These are phyloP conservation scores for Monodelphis domestica DNA, from an alignment of 2,797 vertebrate species.

Conservation along the genomic window DNA sequence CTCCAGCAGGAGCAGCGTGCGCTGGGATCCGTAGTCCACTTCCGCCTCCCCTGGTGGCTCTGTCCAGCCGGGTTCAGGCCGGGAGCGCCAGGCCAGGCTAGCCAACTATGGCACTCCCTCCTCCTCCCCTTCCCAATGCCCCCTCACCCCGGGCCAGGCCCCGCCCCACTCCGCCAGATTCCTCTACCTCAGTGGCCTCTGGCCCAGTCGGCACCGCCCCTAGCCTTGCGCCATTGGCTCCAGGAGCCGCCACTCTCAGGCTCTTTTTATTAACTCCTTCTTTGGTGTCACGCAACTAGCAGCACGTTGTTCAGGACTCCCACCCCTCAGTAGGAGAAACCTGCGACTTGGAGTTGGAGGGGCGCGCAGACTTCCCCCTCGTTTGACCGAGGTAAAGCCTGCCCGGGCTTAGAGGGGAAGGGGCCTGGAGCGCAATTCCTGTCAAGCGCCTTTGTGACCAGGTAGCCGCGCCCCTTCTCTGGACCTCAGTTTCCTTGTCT, in stretches of 20 bases:
- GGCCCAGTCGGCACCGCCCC: not conserved
- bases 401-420: too few species aligned
- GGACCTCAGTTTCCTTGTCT: too few species aligned
- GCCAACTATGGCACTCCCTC: not conserved
- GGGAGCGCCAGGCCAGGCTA: not conserved
- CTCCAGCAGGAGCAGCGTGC: not conserved
- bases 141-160: slow-evolving; percentile 13
- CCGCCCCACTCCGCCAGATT: not conserved
- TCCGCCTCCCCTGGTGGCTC: not conserved
- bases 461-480: too few species aligned
- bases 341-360: too few species aligned
- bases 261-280: slow-evolving; percentile 52
- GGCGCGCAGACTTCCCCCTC: too few species aligned
- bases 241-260: slow-evolving; percentile 42
- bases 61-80: not conserved
- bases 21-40: not conserved
- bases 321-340: too few species aligned
- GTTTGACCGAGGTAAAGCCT: too few species aligned
- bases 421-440: too few species aligned
- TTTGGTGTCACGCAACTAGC: not conserved
- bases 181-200: not conserved
- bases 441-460: too few species aligned
- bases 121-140: not conserved
- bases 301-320: too few species aligned
- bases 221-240: slow-evolving; percentile 60